A percentile compares a stretch with the other conserved stretches of the same genome.
Evolutionary conservation across 2,888 invertebrate genomes (phyloP).

Genomic region (Nemotelus nigrinus): DNA sequence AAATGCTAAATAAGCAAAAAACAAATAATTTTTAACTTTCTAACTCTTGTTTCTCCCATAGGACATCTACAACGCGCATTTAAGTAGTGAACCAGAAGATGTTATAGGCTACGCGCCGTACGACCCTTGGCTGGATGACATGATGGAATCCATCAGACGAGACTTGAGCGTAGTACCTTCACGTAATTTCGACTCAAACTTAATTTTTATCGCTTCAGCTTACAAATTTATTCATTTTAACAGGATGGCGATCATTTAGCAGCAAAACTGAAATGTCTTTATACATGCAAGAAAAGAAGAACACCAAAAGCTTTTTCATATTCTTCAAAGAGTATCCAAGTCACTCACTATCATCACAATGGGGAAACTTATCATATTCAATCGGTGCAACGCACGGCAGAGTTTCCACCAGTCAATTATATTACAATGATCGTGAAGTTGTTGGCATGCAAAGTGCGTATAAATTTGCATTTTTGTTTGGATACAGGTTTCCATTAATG

Average conservation of each 20-base stretch:
- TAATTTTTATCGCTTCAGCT: neutral
- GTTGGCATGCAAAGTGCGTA: constrained; percentile 58
- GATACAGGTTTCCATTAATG: constrained; percentile 5
- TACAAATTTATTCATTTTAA: neutral
- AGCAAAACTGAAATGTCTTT: constrained; percentile 55
- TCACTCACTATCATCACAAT: constrained; percentile 48
- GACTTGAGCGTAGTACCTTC: constrained; percentile 55
- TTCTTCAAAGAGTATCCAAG: constrained; percentile 54
- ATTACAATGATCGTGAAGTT: constrained; percentile 59
- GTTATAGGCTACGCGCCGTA: constrained; percentile 57
- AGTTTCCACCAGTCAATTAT: constrained; percentile 61
- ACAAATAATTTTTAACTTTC: too few relatives aligned
- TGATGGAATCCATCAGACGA: constrained; percentile 57
- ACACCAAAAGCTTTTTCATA: constrained; percentile 58
- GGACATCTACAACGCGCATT: constrained; percentile 53
- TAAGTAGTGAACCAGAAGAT: constrained; percentile 57
- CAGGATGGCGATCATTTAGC: constrained; percentile 53
- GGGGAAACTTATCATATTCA: constrained; percentile 64
- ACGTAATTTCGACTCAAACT: neutral
- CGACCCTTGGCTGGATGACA: constrained; percentile 50
- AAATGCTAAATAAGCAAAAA: too few relatives aligned
- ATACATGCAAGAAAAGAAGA: constrained; percentile 56
- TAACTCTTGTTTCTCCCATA: constrained; percentile 44
- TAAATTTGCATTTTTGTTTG: neutral
- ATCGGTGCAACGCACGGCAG: constrained; percentile 64